Conservation (phyloP, 2,797 vertebrate species). For the Rousettus madagascariensis region DNA sequence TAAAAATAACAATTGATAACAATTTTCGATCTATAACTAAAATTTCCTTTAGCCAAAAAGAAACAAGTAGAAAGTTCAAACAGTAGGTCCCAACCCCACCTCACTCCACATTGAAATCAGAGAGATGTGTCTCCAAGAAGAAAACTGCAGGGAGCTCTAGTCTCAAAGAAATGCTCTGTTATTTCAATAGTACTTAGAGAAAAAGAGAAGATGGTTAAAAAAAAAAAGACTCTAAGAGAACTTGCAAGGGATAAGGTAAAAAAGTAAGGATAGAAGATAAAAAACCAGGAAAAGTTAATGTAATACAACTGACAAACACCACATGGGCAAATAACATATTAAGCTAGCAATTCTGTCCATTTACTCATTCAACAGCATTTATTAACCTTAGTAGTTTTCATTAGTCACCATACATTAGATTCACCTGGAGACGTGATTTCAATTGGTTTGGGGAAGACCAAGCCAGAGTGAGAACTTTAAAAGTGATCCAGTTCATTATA, state of each 20-base stretch:
- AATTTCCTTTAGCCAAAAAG: background rate
- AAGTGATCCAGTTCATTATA: background rate
- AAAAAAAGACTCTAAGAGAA: background rate
- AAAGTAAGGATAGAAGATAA: background rate
- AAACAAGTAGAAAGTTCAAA: background rate
- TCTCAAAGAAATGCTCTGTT: constrained; percentile 1
- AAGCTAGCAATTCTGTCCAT: background rate
- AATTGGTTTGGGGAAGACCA: background rate
- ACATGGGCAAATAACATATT: background rate
- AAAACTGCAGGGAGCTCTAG: background rate
- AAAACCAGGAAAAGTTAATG: background rate
- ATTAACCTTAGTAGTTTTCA: background rate
- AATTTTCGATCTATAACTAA: background rate
- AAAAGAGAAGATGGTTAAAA: background rate
- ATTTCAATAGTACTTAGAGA: background rate
- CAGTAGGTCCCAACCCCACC: background rate
- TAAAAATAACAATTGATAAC: background rate
- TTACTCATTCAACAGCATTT: background rate
- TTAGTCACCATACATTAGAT: background rate
- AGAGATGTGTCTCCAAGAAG: background rate
- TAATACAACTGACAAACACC: background rate
- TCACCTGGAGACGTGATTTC: background rate
- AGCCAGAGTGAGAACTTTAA: background rate
- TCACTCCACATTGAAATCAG: background rate
- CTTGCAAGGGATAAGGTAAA: background rate